A percentile compares a stretch with the other conserved stretches of the same genome.
Conservation (phyloP, 1,140 invertebrate genomes). For the Orius insidiosus region DNA sequence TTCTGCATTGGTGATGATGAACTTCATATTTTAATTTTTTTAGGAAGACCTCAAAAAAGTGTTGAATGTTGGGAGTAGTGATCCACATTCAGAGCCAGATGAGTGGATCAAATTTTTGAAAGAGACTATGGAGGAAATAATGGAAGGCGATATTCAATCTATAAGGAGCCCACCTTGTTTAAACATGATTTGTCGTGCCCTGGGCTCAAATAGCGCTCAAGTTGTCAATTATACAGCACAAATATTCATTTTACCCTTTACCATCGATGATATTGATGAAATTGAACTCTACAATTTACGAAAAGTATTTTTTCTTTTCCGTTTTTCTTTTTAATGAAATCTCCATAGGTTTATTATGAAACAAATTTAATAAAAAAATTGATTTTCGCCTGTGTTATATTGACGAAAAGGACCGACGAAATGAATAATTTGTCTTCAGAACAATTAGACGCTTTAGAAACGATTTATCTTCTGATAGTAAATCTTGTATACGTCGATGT, state of each 20-base stretch:
- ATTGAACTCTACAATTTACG: conserved; percentile 39
- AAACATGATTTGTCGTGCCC: conserved; percentile 48
- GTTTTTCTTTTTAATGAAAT: conserved; percentile 12
- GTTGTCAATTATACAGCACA: conserved; percentile 50
- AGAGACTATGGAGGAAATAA: conserved; percentile 43
- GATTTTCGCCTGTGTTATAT: conserved; percentile 48
- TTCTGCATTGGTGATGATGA: background rate
- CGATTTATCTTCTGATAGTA: conserved; percentile 46
- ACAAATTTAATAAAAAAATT: conserved; percentile 60
- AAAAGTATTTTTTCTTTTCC: conserved; percentile 30
- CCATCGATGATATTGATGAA: conserved; percentile 31
- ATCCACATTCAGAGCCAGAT: conserved; percentile 14
- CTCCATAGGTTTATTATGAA: conserved; percentile 44
- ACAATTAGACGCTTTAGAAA: conserved; percentile 39
- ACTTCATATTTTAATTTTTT: background rate
- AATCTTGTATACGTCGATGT: conserved; percentile 50
- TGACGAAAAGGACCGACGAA: conserved; percentile 24
- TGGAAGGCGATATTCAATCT: conserved; percentile 53
- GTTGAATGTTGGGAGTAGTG: conserved; percentile 4
- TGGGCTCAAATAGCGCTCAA: conserved; percentile 41
- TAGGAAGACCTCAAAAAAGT: conserved; percentile 11
- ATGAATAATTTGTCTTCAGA: conserved; percentile 31
- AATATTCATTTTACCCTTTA: conserved; percentile 49
- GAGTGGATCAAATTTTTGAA: conserved; percentile 33
- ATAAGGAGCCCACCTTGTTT: conserved; percentile 53